A percentile compares a stretch with the other conserved stretches of the same genome.
Conservation (phyloP, 2,888 invertebrate species). For the Trichogramma dendrolimi region DNA sequence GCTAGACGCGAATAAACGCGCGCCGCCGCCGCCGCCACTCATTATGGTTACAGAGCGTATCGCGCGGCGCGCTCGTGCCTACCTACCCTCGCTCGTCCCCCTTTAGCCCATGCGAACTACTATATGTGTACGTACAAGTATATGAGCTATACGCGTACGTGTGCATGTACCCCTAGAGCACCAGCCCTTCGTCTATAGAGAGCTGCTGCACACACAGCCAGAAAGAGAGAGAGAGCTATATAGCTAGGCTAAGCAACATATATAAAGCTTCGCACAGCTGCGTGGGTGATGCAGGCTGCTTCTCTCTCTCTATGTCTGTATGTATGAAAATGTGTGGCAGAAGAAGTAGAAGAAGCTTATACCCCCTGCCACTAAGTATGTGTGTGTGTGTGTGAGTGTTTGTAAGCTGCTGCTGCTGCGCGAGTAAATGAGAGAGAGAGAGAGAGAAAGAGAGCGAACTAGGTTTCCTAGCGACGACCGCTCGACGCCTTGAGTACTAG, state of each 20-base stretch:
- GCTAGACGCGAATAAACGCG: no score
- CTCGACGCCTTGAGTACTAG: not conserved
- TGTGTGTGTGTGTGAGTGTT: constrained; percentile 16
- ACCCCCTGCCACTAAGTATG: not conserved
- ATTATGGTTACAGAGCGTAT: constrained; percentile 39
- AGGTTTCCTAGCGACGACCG: not conserved
- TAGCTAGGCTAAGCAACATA: no score
- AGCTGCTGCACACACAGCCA: no score
- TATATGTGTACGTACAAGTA: no score
- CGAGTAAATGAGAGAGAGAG: not conserved
- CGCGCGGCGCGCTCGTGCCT: not conserved
- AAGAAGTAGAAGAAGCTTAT: constrained; percentile 15
- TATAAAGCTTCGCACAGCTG: no score
- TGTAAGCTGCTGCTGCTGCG: not conserved
- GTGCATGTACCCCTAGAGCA: constrained; percentile 12
- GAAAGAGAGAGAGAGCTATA: no score
- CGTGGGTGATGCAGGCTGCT: no score
- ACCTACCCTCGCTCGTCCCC: constrained; percentile 31
- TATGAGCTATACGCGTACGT: constrained; percentile 24
- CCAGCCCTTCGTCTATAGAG: constrained; percentile 11
- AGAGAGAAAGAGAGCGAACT: not conserved
- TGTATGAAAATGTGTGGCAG: constrained; percentile 7
- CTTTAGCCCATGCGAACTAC: constrained; percentile 8
- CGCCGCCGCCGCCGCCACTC: constrained; percentile 37
- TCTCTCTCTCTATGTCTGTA: constrained; percentile 3